Evolutionary conservation across 2,113 vertebrate genomes (phyloP).

Genomic region (Theristicus caerulescens): DNA sequence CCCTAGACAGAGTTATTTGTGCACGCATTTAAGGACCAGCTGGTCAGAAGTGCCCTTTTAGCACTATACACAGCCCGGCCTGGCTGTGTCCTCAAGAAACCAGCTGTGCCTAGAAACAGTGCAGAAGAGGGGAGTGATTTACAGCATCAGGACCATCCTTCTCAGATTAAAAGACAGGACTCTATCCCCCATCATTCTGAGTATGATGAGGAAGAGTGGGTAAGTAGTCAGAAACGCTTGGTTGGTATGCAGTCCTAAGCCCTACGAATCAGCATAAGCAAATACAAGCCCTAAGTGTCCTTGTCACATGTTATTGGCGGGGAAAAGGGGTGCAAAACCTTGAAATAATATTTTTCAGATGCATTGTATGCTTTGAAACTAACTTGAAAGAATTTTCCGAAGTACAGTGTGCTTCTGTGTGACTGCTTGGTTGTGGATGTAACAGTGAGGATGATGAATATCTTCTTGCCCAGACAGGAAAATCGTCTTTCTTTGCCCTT

Average conservation of each 20-base stretch:
- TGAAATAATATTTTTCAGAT: neutral
- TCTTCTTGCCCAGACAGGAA: neutral
- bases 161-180: slow-evolving; percentile 78
- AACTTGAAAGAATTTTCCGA: neutral
- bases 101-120: slow-evolving; percentile 59
- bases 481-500: neutral
- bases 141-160: slow-evolving; percentile 59
- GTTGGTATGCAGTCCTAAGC: neutral
- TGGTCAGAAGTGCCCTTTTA: slow-evolving; percentile 92
- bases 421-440: neutral
- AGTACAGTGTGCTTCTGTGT: neutral
- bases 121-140: slow-evolving; percentile 47
- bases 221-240: slow-evolving; percentile 63
- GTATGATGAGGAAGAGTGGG: slow-evolving; percentile 97
- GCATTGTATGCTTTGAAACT: neutral
- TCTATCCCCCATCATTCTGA: slow-evolving; percentile 93
- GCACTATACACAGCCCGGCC: slow-evolving; percentile 91
- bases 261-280: neutral
- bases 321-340: neutral
- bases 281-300: neutral
- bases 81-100: slow-evolving; percentile 83
- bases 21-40: slow-evolving; percentile 92
- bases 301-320: neutral
- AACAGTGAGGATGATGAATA: neutral
- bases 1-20: slow-evolving; percentile 93